A percentile compares a stretch with the other conserved stretches of the same genome.
phyloP scores from a whole-genome alignment of 2,888 invertebrate species.

The Aphidius colemani region DNA sequence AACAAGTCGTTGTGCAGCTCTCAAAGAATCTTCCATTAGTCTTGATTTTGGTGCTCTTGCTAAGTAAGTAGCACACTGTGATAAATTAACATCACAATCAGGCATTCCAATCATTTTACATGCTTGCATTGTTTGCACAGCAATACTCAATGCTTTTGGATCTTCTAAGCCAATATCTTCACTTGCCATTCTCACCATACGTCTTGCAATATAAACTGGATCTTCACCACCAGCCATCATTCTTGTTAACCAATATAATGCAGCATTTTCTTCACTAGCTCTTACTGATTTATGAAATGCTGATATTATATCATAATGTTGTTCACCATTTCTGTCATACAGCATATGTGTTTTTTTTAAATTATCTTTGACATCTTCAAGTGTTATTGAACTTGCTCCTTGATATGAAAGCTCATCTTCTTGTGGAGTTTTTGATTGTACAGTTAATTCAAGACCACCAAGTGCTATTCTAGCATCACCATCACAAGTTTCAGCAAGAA shows the following conservation, averaged over 20 bases:
- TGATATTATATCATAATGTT: constrained; percentile 82
- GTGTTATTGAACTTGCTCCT: constrained; percentile 63
- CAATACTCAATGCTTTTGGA: constrained; percentile 63
- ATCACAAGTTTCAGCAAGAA: constrained; percentile 78
- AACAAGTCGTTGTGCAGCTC: constrained; percentile 67
- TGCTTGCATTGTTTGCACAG: constrained; percentile 77
- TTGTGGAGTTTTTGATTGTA: constrained; percentile 63
- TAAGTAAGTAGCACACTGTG: constrained; percentile 77
- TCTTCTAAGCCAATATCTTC: constrained; percentile 75
- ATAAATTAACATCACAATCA: constrained; percentile 77
- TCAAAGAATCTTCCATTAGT: constrained; percentile 64
- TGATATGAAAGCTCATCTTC: constrained; percentile 37
- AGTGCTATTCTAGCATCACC: constrained; percentile 81
- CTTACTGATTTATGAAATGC: constrained; percentile 84
- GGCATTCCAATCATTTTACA: constrained; percentile 83
- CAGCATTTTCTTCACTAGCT: constrained; percentile 79
- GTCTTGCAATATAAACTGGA: constrained; percentile 75
- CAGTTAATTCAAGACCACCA: constrained; percentile 74
- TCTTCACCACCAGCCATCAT: constrained; percentile 82
- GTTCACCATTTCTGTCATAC: constrained; percentile 79
- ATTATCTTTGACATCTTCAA: constrained; percentile 73
- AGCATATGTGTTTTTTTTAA: constrained; percentile 78
- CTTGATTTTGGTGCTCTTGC: constrained; percentile 77
- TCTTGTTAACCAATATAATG: constrained; percentile 81
- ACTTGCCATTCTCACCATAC: constrained; percentile 75